Evolutionary conservation across 2,797 vertebrate species (phyloP).

Genomic region (Sebastes minor): DNA sequence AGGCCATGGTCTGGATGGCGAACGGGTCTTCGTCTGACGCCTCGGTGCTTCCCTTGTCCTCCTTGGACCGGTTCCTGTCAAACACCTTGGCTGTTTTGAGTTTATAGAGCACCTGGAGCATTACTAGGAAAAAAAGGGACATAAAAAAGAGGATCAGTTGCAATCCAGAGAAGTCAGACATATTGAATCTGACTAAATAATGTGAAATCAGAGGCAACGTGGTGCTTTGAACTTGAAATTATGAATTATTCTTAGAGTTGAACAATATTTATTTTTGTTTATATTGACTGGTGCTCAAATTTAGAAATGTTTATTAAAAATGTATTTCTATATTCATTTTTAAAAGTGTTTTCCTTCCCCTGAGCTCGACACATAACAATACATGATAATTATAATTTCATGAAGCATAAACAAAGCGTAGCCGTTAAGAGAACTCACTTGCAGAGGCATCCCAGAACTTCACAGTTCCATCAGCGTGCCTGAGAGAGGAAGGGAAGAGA

Average conservation of each 20-base stretch:
- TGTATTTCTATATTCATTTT: neutral
- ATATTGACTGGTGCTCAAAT: neutral
- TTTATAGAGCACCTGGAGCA: constrained; percentile 97
- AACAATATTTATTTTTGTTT: neutral
- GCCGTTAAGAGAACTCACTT: constrained; percentile 84
- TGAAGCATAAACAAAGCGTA: neutral
- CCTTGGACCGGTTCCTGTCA: constrained; percentile 94
- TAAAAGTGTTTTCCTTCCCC: neutral
- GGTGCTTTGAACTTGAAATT: neutral
- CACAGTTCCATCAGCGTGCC: constrained; percentile 97
- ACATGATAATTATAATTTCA: neutral
- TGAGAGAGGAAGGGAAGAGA: constrained; percentile 63
- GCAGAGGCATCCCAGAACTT: constrained; percentile 99
- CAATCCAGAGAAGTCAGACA: neutral
- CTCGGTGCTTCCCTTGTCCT: constrained; percentile 91
- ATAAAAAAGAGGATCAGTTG: neutral
- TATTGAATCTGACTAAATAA: neutral
- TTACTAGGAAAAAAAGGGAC: constrained; percentile 82
- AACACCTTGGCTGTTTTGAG: constrained; percentile 99
- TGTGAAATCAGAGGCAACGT: neutral
- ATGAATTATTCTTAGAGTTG: neutral
- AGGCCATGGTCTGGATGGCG: constrained; percentile 95
- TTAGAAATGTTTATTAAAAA: neutral
- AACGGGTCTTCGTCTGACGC: constrained; percentile 97
- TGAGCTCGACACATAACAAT: neutral